Evolutionary conservation across 1,140 invertebrate genomes (phyloP), one percentile per base, ranked within the genome.

Genomic region (Temnothorax nylanderi): DNA sequence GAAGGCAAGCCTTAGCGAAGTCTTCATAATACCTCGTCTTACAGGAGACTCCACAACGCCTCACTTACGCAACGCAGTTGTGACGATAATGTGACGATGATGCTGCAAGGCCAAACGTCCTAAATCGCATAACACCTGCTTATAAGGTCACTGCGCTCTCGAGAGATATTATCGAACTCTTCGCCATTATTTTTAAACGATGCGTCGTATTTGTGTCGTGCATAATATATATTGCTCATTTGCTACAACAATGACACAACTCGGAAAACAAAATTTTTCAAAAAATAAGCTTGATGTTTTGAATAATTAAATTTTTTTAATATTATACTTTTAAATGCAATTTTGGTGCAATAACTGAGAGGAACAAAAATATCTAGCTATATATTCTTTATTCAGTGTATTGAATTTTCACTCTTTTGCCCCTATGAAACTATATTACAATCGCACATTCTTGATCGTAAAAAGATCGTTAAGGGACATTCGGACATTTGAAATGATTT

Each of bases 61-160:
- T 54, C 18, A n/a, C 5, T 89, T 88, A 72, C 41, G 87, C 65
- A 88, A 89, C n/a, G 10, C 7, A 88, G 18, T 18, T 60, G 32
- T 69, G 65, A 69, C 41, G 41, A n/a, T 64, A 65, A 74, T 47
- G n/a, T 26, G 11, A 51, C 13, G 26, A 76, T 65, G 74, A 69
- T 78, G 65, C 67, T 88, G 81, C 87, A 88, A 89, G 51, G 18
- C 32, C 84, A 80, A 88, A 67, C 44, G 47, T 72, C 56, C 26
- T 32, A 88, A 78, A 88, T 85, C 72, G 16, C 51, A 86, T 37
- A 85, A 78, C 87, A 65, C 51, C 49, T 44, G 54, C 37, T 81
- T 71, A 51, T 81, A 81, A 81, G 78, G 65, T 81, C 78, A 81
- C 37, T 81, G 76, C 32, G 65, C 78, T 81, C 54, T 71, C 64